Evolutionary conservation across 1,140 invertebrate genomes (phyloP), one percentile per base, ranked within the genome.

Genomic region (Marisa cornuarietis): DNA sequence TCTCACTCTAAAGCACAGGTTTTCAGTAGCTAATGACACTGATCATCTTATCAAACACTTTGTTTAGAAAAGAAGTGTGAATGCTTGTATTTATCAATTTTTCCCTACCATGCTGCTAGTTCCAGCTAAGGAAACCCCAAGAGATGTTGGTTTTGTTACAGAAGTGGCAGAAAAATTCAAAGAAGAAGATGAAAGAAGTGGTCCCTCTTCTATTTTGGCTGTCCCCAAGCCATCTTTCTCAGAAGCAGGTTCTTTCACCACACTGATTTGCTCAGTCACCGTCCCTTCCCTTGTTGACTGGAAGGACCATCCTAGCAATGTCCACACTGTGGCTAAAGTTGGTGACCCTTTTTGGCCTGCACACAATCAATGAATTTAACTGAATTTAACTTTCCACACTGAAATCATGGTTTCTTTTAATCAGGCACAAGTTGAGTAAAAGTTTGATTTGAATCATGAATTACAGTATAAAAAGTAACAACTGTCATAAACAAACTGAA

Each of bases 161-260:
- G 52, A 24, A 8, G 52, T 62, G 65, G 13, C 10, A 22, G 26
- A n/a, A 3, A 1, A 42, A 42, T 6, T 42, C 31, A 42, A 16
- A 16, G 65, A 24, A 68, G 65, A 58, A 2, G 54, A 3, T 58
- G 54, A 58, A 58, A 77, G 11, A 24, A 77, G 49, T n/a, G 76
- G 76, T 14, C 76, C 76, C 3, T 42, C 68, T 52, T 77, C 76
- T 63, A 77, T 49, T 13, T 68, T 68, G 20, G 65, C 76, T 49
- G 76, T 77, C 16, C 76, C 76, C 20, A 65, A 7, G 4, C 22
- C 65, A 14, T 11, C 54, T 42, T 76, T 24, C 13, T 65, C 18
- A 42, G 61, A n/a, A 65, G 61, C 9, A 7, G 74, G 63, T 6
- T 22, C 20, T 13, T 24, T 22, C 65, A 16, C 22, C 1, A 18